phyloP scores from a whole-genome alignment of 2,888 invertebrate genomes.

The Incurvaria masculella region DNA sequence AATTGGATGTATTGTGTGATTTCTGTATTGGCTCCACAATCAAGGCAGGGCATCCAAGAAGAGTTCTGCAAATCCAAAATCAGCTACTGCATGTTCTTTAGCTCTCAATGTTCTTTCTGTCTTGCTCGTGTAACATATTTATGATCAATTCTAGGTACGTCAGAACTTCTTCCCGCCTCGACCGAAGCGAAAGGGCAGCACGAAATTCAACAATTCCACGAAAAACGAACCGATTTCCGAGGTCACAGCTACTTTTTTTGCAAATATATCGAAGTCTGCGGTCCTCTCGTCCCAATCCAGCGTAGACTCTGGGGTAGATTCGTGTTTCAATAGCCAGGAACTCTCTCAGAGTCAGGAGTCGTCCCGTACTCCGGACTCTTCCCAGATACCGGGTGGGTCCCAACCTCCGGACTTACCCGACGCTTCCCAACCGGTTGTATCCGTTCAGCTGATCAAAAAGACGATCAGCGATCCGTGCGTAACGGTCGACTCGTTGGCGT shows the following conservation, averaged over 20 bases:
- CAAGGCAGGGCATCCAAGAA: too few relatives aligned
- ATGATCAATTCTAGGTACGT: slow-evolving; percentile 51
- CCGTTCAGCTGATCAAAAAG: too few relatives aligned
- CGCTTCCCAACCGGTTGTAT: too few relatives aligned
- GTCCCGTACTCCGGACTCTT: slow-evolving; percentile 20
- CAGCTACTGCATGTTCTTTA: slow-evolving; percentile 10
- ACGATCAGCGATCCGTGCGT: slow-evolving; percentile 43
- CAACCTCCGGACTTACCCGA: too few relatives aligned
- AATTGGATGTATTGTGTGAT: too few relatives aligned
- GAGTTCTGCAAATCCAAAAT: too few relatives aligned
- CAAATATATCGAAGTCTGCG: slow-evolving; percentile 1
- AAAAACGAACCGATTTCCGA: slow-evolving; percentile 8
- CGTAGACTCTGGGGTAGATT: slow-evolving; percentile 31
- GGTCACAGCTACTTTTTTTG: neutral
- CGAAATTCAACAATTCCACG: neutral
- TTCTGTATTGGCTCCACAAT: too few relatives aligned
- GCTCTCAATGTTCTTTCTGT: neutral
- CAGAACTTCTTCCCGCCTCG: slow-evolving; percentile 67
- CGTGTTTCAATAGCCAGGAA: slow-evolving; percentile 31
- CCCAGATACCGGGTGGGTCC: too few relatives aligned
- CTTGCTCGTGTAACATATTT: too few relatives aligned
- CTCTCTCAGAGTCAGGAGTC: slow-evolving; percentile 3
- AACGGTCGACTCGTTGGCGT: slow-evolving; percentile 23
- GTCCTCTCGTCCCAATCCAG: neutral
- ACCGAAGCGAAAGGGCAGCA: slow-evolving; percentile 40